phyloP scores from a whole-genome alignment of 2,888 invertebrate genomes.

The Drosophila hamatofila region DNA sequence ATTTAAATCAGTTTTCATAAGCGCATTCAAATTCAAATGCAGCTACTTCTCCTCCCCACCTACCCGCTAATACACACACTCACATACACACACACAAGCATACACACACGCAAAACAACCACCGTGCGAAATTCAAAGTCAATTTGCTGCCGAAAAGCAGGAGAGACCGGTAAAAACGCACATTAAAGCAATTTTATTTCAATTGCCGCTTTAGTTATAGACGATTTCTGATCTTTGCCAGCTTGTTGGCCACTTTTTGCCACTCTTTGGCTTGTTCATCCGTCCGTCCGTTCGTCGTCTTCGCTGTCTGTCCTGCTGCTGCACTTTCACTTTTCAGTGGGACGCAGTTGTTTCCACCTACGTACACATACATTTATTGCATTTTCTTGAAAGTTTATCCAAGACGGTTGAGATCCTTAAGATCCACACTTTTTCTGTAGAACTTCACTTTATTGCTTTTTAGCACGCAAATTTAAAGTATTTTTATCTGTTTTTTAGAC shows the following conservation, averaged over 20 bases:
- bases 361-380: constrained; percentile 57
- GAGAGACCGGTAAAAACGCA: constrained; percentile 41
- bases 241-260: constrained; percentile 26
- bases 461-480: neutral
- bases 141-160: constrained; percentile 56
- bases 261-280: constrained; percentile 14
- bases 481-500: constrained; percentile 12
- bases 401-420: constrained; percentile 3
- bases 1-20: constrained; percentile 40
- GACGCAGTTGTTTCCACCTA: constrained; percentile 71
- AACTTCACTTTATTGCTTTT: neutral
- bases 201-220: constrained; percentile 3
- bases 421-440: neutral
- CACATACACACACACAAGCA: constrained; percentile 7
- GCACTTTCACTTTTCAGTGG: constrained; percentile 79
- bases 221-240: constrained; percentile 13
- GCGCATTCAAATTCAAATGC: constrained; percentile 51
- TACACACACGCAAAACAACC: constrained; percentile 53
- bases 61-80: constrained; percentile 24
- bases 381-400: constrained; percentile 38
- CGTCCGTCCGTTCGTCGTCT: constrained; percentile 15
- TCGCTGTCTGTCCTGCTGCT: constrained; percentile 36
- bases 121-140: constrained; percentile 61
- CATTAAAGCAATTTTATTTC: constrained; percentile 23
- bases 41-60: constrained; percentile 1